These are phyloP conservation scores for Xyliphius kryptos DNA, from an alignment of 2,113 vertebrate species.

Conservation along the genomic window DNA sequence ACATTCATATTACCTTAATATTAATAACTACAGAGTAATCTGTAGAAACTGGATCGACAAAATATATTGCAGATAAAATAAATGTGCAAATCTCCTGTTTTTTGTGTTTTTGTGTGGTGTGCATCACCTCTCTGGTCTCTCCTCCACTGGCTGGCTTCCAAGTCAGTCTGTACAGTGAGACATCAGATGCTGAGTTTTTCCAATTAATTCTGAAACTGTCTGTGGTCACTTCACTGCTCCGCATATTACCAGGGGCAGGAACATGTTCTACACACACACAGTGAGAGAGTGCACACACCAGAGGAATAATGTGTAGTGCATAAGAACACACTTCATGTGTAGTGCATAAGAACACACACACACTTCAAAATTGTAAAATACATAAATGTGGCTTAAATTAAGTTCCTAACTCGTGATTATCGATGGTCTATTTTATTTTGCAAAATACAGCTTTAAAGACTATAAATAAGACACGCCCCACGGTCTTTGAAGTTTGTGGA, in stretches of 20 bases:
- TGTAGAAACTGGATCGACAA: no score
- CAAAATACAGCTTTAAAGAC: no score
- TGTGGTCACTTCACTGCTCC: conserved; percentile 69
- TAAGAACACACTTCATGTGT: conserved; percentile 12
- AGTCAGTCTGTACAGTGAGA: conserved; percentile 75
- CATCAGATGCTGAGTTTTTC: conserved; percentile 72
- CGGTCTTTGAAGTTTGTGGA: no score
- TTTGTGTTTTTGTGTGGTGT: conserved; percentile 5
- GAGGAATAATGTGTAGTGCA: no score
- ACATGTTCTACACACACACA: conserved; percentile 62
- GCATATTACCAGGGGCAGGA: conserved; percentile 72
- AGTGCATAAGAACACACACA: no score
- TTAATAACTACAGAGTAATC: no score
- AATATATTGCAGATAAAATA: no score
- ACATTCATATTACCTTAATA: no score
- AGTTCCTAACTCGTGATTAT: no score
- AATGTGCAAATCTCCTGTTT: not conserved
- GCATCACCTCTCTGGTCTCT: conserved; percentile 72
- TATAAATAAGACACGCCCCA: no score
- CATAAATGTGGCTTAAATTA: not conserved
- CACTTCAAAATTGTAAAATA: not conserved
- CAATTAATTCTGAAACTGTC: conserved; percentile 82
- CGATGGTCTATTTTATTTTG: no score
- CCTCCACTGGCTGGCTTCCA: conserved; percentile 77
- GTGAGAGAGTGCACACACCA: conserved; percentile 10